A percentile compares a stretch with the other conserved stretches of the same genome.
Conservation (phyloP, 2,113 vertebrate species). For the Corydoras maculifer region DNA sequence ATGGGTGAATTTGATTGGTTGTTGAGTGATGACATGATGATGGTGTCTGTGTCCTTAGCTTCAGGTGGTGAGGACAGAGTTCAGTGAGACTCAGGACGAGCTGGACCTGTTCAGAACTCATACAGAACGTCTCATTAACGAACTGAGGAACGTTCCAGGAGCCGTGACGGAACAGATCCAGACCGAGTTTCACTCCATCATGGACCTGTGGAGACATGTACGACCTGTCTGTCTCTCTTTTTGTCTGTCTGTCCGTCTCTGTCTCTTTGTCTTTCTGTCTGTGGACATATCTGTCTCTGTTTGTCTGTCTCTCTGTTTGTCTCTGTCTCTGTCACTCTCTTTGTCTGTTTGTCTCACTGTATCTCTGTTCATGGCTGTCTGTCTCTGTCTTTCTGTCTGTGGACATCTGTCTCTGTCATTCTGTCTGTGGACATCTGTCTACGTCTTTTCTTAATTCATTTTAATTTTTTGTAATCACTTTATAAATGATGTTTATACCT, state of each 20-base stretch:
- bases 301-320: neutral
- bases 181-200: slow-evolving; percentile 69
- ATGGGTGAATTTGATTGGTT: too few species aligned
- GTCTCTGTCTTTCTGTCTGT: neutral
- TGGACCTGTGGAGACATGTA: slow-evolving; percentile 90
- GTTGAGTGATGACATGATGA: neutral
- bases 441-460: neutral
- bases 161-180: slow-evolving; percentile 63
- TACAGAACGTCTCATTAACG: slow-evolving; percentile 77
- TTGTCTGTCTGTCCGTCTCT: neutral
- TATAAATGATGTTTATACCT: too few species aligned
- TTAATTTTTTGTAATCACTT: too few species aligned
- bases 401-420: neutral
- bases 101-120: slow-evolving; percentile 82
- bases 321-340: neutral
- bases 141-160: slow-evolving; percentile 74
- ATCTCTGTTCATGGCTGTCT: too few species aligned
- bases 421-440: neutral
- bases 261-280: neutral
- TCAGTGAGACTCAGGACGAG: slow-evolving; percentile 76
- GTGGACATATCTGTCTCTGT: too few species aligned
- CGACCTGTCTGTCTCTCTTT: slow-evolving; percentile 38
- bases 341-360: neutral
- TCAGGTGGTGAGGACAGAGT: slow-evolving; percentile 71
- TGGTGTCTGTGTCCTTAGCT: slow-evolving; percentile 68